Evolutionary conservation across 2,113 vertebrate genomes (phyloP), one percentile per base, ranked within the genome.

Genomic region (Pelodiscus sinensis): DNA sequence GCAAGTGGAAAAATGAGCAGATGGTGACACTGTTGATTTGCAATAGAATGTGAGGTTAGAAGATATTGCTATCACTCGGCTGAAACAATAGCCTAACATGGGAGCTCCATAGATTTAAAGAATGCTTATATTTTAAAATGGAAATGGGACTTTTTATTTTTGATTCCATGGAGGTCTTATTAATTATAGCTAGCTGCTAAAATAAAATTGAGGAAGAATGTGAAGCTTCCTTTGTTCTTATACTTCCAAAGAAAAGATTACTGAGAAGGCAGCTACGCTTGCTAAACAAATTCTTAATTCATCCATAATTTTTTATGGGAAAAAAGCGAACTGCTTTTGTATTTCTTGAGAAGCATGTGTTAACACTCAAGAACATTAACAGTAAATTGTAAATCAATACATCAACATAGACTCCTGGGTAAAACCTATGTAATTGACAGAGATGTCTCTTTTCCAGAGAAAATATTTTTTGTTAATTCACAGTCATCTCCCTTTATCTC

Each of bases 231-330:
- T 81, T 13, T 56, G 9, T 85, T 93, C 50, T 18, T 27, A 5
- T 68, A 68, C 31, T n/a, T n/a, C 79, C 83, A 83, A 87, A 81
- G 68, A 62, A 15, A 79, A 75, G 68, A 80, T 55, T 16, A 60
- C 31, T 68, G 51, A 35, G 82, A 81, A 25, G 29, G 4, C 51
- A 11, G 5, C 7, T 79, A 4, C 79, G 3, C 62, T 81, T 87
- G 11, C n/a, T 78, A 87, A 89, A 62, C 7, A 92, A 91, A 95
- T 81, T 90, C 58, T 87, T 83, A 91, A 84, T 86, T 95, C 31
- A 27, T 56, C 58, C 12, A 56, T 21, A 89, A 6, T 31, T 6
- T 71, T 44, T 21, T 24, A 31, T 4, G 25, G 2, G 2, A 2
- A 79, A 35, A 85, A 85, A 58, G 0, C 35, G 79, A 93, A 62